Evolutionary conservation across 2,888 invertebrate genomes (phyloP), one percentile per base, ranked within the genome.

Genomic region (Desoria tigrina): DNA sequence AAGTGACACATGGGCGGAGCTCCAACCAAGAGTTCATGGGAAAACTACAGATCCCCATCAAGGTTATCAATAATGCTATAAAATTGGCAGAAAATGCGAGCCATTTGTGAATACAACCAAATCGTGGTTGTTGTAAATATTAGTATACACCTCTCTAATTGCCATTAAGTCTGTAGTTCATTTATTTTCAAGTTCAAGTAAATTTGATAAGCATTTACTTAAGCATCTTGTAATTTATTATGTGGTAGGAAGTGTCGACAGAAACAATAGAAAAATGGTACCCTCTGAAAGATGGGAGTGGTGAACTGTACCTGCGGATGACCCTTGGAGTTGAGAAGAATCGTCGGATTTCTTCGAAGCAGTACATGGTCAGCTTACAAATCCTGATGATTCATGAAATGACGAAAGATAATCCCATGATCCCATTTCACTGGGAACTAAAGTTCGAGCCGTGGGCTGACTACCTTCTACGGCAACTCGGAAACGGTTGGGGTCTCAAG

Each of bases 251-350:
- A 53, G 65, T 70, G 2, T 67, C 67, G 2, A 60, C 67, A 2
- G 67, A 70, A 56, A 70, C 67, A 1, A 28, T 65, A 6, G 70
- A 70, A 26, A 64, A 62, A 18, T 70, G 70, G 70, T 67, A 42
- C 24, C 55, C 50, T 21, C 18, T 70, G 7, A 58, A 61, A 27
- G 64, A 67, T 21, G 62, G 62, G 23, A 28, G 28, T 27, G 69
- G 69, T 18, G 66, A 70, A 49, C 53, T 70, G 14, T 65, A 67
- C 32, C 32, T 70, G 21, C 27, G 66, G 24, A 64, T 67, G 66
- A 65, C 61, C 6, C 27, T 70, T 18, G 69, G 69, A 24, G n/a
- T 55, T 27, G 55, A 55, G 4, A 32, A 28, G 55, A 11, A 32
- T 16, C 55, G 55, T 16, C 23, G n/a, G 3, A 7, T 24, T n/a